Conservation (phyloP, 2,888 invertebrate genomes). For the Caenorhabditis sinica region DNA sequence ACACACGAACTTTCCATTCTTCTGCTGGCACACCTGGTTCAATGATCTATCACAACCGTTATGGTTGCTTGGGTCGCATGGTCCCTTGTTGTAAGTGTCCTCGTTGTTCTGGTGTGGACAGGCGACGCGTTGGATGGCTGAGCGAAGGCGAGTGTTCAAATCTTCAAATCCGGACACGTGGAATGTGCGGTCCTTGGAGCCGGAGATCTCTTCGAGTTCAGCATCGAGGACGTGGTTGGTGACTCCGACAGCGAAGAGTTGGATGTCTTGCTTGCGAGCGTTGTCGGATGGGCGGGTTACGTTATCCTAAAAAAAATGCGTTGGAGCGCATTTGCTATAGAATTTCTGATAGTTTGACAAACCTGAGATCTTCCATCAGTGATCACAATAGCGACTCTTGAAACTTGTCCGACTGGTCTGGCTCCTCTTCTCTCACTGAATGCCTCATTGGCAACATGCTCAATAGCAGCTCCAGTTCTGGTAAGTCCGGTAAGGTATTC, state of each 20-base stretch:
- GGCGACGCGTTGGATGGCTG: constrained; percentile 80
- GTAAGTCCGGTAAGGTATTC: constrained; percentile 80
- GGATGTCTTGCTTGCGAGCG: constrained; percentile 81
- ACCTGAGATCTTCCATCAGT: constrained; percentile 84
- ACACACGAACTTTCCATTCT: constrained; percentile 74
- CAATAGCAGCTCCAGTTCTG: constrained; percentile 81
- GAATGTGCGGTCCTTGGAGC: constrained; percentile 76
- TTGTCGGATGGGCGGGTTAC: constrained; percentile 81
- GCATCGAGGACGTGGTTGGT: constrained; percentile 80
- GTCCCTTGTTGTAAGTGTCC: constrained; percentile 69
- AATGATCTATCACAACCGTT: constrained; percentile 78
- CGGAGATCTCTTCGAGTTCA: constrained; percentile 78
- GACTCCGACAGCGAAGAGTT: constrained; percentile 84
- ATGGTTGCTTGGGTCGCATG: constrained; percentile 78
- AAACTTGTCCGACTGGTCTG: constrained; percentile 75
- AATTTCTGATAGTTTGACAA: background rate
- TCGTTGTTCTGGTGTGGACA: constrained; percentile 73
- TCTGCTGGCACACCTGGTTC: constrained; percentile 77
- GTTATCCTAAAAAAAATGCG: constrained; percentile 69
- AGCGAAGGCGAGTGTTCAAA: constrained; percentile 79
- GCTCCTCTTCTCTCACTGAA: constrained; percentile 79
- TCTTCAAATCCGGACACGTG: constrained; percentile 82
- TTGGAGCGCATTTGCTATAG: too few relatives aligned
- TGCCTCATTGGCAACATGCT: constrained; percentile 79
- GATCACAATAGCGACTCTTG: constrained; percentile 84